Conservation (phyloP, 2,797 vertebrate genomes). For the Anomalospiza imberbis region DNA sequence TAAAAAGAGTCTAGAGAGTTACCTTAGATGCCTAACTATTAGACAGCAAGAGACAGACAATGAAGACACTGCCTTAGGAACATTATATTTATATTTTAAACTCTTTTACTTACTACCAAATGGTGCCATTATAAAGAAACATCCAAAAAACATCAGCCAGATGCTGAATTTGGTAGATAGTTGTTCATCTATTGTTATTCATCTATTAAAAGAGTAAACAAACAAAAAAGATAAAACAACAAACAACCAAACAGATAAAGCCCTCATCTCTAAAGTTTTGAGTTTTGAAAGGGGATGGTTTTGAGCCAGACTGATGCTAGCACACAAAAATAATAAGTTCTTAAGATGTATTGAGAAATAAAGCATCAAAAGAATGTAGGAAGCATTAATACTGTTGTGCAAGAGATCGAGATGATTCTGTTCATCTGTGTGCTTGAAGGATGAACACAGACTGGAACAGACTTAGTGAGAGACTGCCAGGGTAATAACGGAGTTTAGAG, state of each 20-base stretch:
- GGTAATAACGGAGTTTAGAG: not conserved
- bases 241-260: not conserved
- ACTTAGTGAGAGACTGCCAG: not conserved
- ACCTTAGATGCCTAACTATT: not conserved
- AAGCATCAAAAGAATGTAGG: not conserved
- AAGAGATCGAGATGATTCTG: not conserved
- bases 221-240: fast-evolving
- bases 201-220: not conserved
- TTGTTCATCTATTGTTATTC: not conserved
- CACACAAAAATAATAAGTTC: not conserved
- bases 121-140: not conserved
- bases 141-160: not conserved
- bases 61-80: not conserved
- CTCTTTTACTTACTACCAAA: not conserved
- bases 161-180: not conserved
- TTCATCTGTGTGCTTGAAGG: not conserved
- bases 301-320: not conserved
- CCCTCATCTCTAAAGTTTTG: not conserved
- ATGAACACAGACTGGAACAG: not conserved
- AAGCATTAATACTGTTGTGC: not conserved
- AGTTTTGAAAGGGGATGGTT: not conserved
- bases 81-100: not conserved
- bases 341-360: not conserved
- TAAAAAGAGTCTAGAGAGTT: not conserved
- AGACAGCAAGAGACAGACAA: not conserved